phyloP scores from a whole-genome alignment of 2,888 invertebrate species.

The Sthenelais limicola region DNA sequence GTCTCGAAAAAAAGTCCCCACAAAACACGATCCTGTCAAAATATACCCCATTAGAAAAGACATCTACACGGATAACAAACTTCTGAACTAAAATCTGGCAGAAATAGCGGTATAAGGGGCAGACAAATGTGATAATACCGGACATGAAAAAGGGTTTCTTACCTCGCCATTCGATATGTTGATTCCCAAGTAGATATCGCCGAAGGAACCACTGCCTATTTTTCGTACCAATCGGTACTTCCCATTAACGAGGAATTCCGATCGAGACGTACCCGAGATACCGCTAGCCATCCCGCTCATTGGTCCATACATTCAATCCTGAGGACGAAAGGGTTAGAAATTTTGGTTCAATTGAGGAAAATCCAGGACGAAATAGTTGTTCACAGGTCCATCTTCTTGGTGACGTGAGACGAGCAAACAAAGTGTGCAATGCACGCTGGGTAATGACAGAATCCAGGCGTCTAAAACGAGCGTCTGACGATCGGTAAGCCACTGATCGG shows the following conservation, averaged over 20 bases:
- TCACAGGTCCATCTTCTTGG: slow-evolving; percentile 36
- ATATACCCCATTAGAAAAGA: too few species aligned
- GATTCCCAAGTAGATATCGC: slow-evolving; percentile 71
- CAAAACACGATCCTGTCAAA: too few species aligned
- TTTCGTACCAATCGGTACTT: slow-evolving; percentile 71
- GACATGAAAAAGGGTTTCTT: slow-evolving; percentile 44
- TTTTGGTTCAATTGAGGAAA: slow-evolving; percentile 9
- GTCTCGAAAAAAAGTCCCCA: too few species aligned
- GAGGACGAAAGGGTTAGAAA: slow-evolving; percentile 5
- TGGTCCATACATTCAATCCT: slow-evolving; percentile 27
- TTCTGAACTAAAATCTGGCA: too few species aligned
- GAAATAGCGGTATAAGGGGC: too few species aligned
- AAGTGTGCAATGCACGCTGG: slow-evolving; percentile 39
- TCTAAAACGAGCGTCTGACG: too few species aligned
- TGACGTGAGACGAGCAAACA: slow-evolving; percentile 39
- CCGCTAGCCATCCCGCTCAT: slow-evolving; percentile 43
- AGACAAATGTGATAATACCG: too few species aligned
- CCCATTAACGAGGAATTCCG: slow-evolving; percentile 70
- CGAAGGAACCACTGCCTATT: slow-evolving; percentile 72
- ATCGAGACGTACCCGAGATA: slow-evolving; percentile 59
- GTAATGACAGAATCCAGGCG: slow-evolving; percentile 33
- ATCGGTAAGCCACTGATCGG: too few species aligned
- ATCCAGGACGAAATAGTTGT: slow-evolving; percentile 21
- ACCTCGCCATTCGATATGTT: slow-evolving; percentile 71
- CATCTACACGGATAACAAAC: too few species aligned